These are phyloP conservation scores for Xiphorhynchus elegans DNA, from an alignment of 2,113 vertebrate species.

Conservation along the genomic window DNA sequence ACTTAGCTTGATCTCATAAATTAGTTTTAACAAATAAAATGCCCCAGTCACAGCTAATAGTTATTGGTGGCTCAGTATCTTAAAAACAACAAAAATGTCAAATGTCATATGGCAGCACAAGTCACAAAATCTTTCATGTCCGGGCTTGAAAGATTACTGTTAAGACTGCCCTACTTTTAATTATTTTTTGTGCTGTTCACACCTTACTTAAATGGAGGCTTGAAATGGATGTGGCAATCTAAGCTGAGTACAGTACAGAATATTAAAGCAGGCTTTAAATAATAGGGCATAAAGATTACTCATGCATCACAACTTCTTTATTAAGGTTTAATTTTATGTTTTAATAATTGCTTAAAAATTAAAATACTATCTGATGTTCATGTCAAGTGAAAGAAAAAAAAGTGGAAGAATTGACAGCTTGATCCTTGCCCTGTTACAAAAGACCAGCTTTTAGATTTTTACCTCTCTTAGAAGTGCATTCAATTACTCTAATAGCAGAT, in stretches of 20 bases:
- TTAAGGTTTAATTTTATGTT: neutral
- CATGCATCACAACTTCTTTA: neutral
- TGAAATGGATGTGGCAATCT: neutral
- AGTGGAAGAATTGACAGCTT: neutral
- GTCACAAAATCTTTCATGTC: neutral
- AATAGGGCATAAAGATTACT: neutral
- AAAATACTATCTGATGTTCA: neutral
- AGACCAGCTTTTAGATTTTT: neutral
- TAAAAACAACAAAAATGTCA: neutral
- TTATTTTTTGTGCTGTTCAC: neutral
- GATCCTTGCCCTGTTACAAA: neutral
- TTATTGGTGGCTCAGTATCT: neutral
- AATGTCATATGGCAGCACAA: neutral
- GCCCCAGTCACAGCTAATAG: neutral
- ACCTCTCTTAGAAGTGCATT: neutral
- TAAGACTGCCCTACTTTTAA: neutral
- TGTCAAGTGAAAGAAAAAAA: neutral
- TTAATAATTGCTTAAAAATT: neutral
- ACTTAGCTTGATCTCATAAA: neutral
- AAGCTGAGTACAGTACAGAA: neutral
- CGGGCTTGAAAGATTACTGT: neutral
- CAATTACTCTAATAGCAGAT: neutral
- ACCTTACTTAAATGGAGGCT: neutral
- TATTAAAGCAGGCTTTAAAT: neutral
- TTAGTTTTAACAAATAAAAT: slow-evolving; percentile 3